phyloP scores from a whole-genome alignment of 1,140 invertebrate genomes.

The Drosophila nebulosa region DNA sequence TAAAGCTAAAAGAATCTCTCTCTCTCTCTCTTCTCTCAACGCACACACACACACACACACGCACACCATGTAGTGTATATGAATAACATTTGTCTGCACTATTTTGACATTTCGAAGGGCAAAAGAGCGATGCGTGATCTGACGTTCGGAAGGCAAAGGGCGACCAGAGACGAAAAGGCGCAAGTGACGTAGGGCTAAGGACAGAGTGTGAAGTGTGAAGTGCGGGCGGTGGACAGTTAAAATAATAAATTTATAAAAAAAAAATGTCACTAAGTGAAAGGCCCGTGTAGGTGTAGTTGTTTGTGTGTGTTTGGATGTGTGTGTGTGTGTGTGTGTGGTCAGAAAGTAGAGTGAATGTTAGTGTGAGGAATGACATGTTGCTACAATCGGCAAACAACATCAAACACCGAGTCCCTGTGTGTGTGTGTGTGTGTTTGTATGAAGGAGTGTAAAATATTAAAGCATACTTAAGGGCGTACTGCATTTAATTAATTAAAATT shows the following conservation, averaged over 20 bases:
- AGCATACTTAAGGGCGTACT: conserved; percentile 57
- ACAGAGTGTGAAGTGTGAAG: background rate
- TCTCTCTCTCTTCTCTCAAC: too few relatives aligned
- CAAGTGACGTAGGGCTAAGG: background rate
- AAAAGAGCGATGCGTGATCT: conserved; percentile 41
- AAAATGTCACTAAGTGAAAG: background rate
- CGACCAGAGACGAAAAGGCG: background rate
- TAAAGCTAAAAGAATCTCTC: conserved; percentile 14
- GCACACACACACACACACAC: background rate
- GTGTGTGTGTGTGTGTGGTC: conserved; percentile 1
- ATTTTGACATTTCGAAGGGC: conserved; percentile 78
- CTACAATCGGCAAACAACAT: background rate
- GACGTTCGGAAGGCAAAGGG: background rate
- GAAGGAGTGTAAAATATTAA: conserved; percentile 29
- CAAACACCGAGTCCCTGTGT: background rate
- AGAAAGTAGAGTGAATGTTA: background rate
- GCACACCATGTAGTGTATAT: background rate
- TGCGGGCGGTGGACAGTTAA: conserved; percentile 31
- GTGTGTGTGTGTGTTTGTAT: conserved; percentile 10
- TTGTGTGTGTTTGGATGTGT: conserved; percentile 8
- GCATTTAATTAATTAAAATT: conserved; percentile 66
- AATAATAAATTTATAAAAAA: conserved; percentile 68
- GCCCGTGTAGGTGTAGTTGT: background rate
- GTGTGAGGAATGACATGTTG: conserved; percentile 42
- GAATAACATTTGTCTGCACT: conserved; percentile 56